Base-by-base conservation (phyloP, 1,140 invertebrate species). In the Aporrectodea caliginosa region DNA sequence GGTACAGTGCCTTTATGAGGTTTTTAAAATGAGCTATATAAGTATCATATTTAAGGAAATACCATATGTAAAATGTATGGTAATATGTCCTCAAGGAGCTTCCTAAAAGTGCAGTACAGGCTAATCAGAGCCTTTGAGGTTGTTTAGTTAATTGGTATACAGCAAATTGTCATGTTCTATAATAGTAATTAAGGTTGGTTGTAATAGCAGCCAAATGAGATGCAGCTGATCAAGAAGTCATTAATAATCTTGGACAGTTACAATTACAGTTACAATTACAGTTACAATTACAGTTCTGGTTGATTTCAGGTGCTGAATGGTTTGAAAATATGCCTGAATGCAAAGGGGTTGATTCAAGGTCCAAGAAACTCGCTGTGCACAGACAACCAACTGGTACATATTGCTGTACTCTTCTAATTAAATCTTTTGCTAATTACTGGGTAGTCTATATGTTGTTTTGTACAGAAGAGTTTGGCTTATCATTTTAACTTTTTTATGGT, bases 401-500 rank as follows among this genome's bases (percentile, higher is more conserved):
- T 80, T 73, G 12, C 43, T 27, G 68, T n/a, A 14, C 6, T 31
- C 76, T 34, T 69, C 69, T 79, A 30, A 58, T 78, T 79, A 32
- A 22, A 6, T 27, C 16, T 22, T 34, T 73, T 2, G n/a, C 69
- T 31, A 58, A n/a, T n/a, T n/a, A n/a, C 58, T n/a, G 33, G 6
- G 16, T 29, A 29, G 16, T 27, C 30, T 30, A n/a, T 27, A 73
- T 73, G 6, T n/a, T n/a, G n/a, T n/a, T n/a, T n/a, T n/a, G n/a
- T n/a, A n/a, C n/a, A n/a, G n/a, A n/a, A n/a, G n/a, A n/a, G n/a
- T n/a, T n/a, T n/a, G n/a, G n/a, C n/a, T n/a, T n/a, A n/a, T n/a
- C n/a, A n/a, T n/a, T n/a, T n/a, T n/a, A n/a, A n/a, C n/a, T n/a
- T n/a, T n/a, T n/a, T n/a, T n/a, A n/a, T n/a, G n/a, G n/a, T n/a